These are phyloP conservation scores for Meriones unguiculatus DNA, from an alignment of 2,113 vertebrate genomes.

Conservation along the genomic window DNA sequence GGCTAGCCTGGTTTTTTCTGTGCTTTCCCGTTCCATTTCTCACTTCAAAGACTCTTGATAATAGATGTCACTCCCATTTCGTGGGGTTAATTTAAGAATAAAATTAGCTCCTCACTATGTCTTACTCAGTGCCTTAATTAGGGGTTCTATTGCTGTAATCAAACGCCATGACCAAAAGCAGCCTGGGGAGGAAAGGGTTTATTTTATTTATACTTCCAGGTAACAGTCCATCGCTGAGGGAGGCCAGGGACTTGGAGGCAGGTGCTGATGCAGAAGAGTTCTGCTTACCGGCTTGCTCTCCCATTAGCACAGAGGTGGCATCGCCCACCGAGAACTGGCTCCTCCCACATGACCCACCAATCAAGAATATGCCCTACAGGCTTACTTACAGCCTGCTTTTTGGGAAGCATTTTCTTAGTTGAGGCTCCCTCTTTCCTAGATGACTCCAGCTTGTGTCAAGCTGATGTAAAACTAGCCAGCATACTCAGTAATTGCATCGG, in stretches of 20 bases:
- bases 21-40: neutral
- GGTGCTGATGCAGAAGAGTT: neutral
- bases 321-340: neutral
- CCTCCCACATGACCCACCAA: neutral
- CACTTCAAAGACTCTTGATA: conserved; percentile 5
- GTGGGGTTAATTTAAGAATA: conserved; percentile 29
- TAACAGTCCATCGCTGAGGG: neutral
- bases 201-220: neutral
- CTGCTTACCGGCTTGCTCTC: neutral
- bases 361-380: neutral
- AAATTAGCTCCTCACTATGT: conserved; percentile 44
- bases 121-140: neutral
- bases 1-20: neutral
- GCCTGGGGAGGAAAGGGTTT: neutral
- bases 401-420: neutral
- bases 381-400: neutral
- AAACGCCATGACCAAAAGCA: neutral
- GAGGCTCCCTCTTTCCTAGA: neutral
- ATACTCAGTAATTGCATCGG: neutral
- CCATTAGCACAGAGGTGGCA: too few species aligned
- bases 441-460: neutral
- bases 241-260: neutral
- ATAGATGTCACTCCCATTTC: conserved; percentile 1
- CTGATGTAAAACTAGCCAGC: neutral
- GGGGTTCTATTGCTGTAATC: neutral